Evolutionary conservation across 2,113 vertebrate genomes (phyloP).

Genomic region (Lagopus leucura): DNA sequence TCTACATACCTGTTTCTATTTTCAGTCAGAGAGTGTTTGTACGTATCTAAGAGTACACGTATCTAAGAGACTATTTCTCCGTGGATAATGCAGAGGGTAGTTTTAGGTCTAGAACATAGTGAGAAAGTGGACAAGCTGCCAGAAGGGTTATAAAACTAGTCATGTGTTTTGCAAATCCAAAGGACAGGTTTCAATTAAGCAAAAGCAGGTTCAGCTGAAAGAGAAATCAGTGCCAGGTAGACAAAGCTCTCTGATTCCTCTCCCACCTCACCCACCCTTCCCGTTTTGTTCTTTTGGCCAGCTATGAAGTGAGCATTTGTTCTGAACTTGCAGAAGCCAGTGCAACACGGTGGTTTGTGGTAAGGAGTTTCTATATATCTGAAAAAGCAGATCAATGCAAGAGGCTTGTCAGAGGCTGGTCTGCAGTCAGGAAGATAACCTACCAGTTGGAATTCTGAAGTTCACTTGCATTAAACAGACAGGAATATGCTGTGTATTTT

Average conservation of each 20-base stretch:
- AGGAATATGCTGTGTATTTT: conserved; percentile 58
- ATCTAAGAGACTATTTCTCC: conserved; percentile 12
- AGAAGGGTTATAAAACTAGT: conserved; percentile 45
- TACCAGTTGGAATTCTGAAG: not conserved
- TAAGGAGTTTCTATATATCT: not conserved
- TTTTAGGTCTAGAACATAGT: conserved; percentile 34
- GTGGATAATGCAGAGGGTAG: conserved; percentile 36
- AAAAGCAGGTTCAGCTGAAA: conserved; percentile 50
- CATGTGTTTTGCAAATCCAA: conserved; percentile 25
- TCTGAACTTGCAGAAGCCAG: not conserved
- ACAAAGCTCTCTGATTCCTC: not conserved
- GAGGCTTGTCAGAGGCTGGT: not conserved
- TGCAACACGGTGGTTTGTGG: not conserved
- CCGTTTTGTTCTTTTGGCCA: not conserved
- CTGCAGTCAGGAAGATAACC: not conserved
- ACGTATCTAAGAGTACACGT: not conserved
- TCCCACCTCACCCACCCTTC: not conserved
- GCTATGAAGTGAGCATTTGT: not conserved
- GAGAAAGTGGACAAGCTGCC: conserved; percentile 19
- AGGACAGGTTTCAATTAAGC: conserved; percentile 63
- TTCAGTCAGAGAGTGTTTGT: conserved; percentile 18
- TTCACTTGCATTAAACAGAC: not conserved
- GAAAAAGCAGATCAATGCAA: not conserved
- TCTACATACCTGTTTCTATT: conserved; percentile 54
- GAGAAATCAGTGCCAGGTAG: conserved; percentile 36